Base-by-base conservation (phyloP, 2,888 invertebrate species). In the Clivina fossor region DNA sequence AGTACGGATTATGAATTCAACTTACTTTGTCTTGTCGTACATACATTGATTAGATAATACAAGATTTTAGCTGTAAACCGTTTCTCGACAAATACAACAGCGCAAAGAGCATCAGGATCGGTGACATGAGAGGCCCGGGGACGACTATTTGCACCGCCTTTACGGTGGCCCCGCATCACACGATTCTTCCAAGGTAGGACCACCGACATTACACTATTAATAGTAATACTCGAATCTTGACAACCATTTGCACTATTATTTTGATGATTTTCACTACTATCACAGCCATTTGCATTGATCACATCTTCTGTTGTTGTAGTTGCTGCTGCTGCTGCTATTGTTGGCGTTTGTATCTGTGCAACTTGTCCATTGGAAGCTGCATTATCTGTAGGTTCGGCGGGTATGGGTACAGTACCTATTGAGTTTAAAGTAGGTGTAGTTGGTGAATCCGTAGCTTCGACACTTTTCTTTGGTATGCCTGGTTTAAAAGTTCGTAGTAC, bases 81-180 rank as follows among this genome's bases (percentile, higher is more conserved):
- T 57, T 90, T 85, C 62, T 90, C 86, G 46, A 97, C 91, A 74
- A 95, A 96, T 41, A 98, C 84, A 13, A 99, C 81, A 0, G 90
- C 93, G 72, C 94, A 95, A 1, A 98, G 74, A 0, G 84, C 80
- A 69, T 88, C 91, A 9, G 46, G 55, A 5, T 55, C 55, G 8
- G 46, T n/a, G 22, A 47, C 54, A n/a, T n/a, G n/a, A n/a, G n/a
- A n/a, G 20, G 53, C 28, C 35, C 53, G 20, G 38, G 50, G 28
- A 26, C 38, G 40, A 41, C 35, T 30, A 41, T 59, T 48, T 19
- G 55, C 47, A 18, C 49, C 35, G 9, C 47, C 51, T 37, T 50
- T 56, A 13, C 51, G 40, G 24, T 48, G 44, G 16, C 55, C 47
- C 9, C 47, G 33, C 22, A 28, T 15, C 3, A 37, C 9, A 4